Evolutionary conservation across 2,113 vertebrate genomes (phyloP).

Genomic region (Cyanoliseus patagonus): DNA sequence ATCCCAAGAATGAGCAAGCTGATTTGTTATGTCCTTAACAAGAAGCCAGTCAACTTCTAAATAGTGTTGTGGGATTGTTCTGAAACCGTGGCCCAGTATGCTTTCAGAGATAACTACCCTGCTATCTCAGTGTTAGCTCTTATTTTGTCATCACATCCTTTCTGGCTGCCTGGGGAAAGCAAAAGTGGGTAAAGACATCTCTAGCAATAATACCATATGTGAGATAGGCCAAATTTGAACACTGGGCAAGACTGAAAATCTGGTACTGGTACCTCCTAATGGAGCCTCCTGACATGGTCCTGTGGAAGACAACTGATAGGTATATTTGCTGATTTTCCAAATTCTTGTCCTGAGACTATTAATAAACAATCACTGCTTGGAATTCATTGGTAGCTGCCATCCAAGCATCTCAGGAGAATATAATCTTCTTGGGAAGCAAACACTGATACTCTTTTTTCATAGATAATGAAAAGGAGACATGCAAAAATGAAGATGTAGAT

Average conservation of each 20-base stretch:
- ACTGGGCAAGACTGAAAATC: neutral
- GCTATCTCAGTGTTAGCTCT: neutral
- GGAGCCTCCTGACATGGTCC: neutral
- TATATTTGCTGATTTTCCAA: neutral
- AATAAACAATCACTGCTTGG: neutral
- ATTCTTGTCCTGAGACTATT: neutral
- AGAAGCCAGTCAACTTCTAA: constrained; percentile 58
- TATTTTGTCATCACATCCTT: constrained; percentile 25
- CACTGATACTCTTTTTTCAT: neutral
- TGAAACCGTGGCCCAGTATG: neutral
- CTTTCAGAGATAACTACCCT: constrained; percentile 52
- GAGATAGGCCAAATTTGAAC: neutral
- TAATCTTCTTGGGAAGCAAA: neutral
- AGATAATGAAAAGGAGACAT: neutral
- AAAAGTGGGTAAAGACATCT: neutral
- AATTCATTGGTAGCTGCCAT: neutral
- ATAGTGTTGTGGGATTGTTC: constrained; percentile 50
- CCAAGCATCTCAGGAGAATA: neutral
- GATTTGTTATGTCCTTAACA: constrained; percentile 56
- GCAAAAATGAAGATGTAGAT: neutral
- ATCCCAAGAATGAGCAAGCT: constrained; percentile 37
- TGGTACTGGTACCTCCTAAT: neutral
- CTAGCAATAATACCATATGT: neutral
- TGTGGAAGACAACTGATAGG: neutral
- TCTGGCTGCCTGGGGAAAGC: neutral